Percentiles rank a stretch among this genome's conserved stretches.
Evolutionary conservation across 2,113 vertebrate species (phyloP).

Genomic region (Ovibos moschatus): DNA sequence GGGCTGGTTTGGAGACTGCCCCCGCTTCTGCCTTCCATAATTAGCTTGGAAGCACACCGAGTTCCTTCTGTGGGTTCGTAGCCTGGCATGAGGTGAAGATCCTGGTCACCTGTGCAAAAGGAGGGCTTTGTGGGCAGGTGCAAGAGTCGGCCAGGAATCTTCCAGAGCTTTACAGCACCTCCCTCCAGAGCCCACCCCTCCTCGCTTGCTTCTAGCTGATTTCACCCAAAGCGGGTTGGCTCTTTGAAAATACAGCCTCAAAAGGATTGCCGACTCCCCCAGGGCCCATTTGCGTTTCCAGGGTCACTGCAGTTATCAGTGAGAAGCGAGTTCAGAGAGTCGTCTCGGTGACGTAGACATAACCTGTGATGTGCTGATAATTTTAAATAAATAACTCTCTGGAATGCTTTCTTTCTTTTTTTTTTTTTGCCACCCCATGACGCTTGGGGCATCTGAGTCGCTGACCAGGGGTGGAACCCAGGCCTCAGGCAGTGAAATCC

Average conservation of each 20-base stretch:
- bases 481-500: background rate
- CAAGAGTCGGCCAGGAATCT: slow-evolving; percentile 66
- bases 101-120: slow-evolving; percentile 55
- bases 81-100: slow-evolving; percentile 65
- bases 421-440: background rate
- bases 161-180: slow-evolving; percentile 44
- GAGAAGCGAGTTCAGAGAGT: background rate
- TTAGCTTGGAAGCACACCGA: slow-evolving; percentile 72
- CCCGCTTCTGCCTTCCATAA: slow-evolving; percentile 63
- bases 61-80: slow-evolving; percentile 59
- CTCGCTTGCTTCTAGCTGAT: background rate
- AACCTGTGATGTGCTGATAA: background rate
- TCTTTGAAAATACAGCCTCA: background rate
- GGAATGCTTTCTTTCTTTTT: background rate
- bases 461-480: background rate
- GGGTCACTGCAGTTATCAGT: background rate
- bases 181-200: slow-evolving; percentile 41
- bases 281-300: background rate
- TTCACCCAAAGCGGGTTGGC: background rate
- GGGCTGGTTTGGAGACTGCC: slow-evolving; percentile 61
- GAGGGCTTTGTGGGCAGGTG: slow-evolving; percentile 63
- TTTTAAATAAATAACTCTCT: background rate
- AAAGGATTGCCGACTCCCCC: background rate
- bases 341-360: background rate
- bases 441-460: background rate